Conservation (phyloP, 2,113 vertebrate species). For the Cranoglanis bouderius region DNA sequence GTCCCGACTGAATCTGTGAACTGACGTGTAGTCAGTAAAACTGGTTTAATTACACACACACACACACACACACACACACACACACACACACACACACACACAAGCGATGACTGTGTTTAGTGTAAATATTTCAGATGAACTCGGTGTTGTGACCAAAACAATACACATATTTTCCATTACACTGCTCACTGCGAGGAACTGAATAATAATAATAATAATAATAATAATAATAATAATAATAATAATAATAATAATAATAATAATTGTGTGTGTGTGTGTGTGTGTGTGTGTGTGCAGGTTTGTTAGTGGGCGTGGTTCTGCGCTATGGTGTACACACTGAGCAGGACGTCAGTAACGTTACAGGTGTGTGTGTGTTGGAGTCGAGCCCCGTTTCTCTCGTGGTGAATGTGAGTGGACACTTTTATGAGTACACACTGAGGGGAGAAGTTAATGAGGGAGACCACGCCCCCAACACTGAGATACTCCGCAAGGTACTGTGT, state of each 20-base stretch:
- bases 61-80: neutral
- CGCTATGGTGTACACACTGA: slow-evolving; percentile 90
- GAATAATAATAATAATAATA: neutral
- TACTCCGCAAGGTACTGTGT: slow-evolving; percentile 87
- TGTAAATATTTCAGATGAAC: slow-evolving; percentile 12
- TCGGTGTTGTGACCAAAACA: slow-evolving; percentile 2
- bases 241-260: neutral
- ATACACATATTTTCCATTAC: slow-evolving; percentile 4
- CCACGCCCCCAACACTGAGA: slow-evolving; percentile 90
- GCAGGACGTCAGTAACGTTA: slow-evolving; percentile 81
- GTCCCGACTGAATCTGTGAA: neutral
- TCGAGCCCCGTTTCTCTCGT: slow-evolving; percentile 86
- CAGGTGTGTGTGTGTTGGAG: slow-evolving; percentile 85
- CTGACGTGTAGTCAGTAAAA: neutral
- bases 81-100: slow-evolving; percentile 3
- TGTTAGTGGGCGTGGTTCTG: slow-evolving; percentile 90
- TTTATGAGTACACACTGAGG: slow-evolving; percentile 93
- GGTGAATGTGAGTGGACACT: slow-evolving; percentile 92
- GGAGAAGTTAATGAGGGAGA: slow-evolving; percentile 87
- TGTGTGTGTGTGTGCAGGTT: slow-evolving; percentile 69
- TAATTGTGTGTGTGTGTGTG: neutral
- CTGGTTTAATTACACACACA: neutral
- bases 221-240: slow-evolving; percentile 1
- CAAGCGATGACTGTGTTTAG: neutral
- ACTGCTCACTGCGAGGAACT: neutral